phyloP scores from a whole-genome alignment of 2,888 invertebrate species.

The Zonitis immaculata region DNA sequence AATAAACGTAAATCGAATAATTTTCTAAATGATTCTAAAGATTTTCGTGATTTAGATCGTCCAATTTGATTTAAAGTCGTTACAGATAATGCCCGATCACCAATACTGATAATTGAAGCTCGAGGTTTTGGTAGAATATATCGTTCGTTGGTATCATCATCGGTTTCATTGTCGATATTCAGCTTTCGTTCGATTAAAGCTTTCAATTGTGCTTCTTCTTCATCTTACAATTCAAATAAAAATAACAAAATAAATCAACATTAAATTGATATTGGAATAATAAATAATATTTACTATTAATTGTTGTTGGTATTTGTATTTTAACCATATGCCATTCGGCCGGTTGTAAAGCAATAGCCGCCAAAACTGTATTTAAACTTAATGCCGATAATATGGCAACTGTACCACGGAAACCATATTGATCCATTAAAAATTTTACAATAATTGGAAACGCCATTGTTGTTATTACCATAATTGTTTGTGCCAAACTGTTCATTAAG shows the following conservation, averaged over 20 bases:
- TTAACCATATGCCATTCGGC: conserved; percentile 30
- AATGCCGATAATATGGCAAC: conserved; percentile 62
- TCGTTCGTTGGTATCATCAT: conserved; percentile 8
- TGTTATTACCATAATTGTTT: conserved; percentile 63
- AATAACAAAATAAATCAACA: no score
- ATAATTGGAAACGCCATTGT: conserved; percentile 65
- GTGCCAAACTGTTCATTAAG: conserved; percentile 71
- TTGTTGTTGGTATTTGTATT: not conserved
- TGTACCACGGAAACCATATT: conserved; percentile 68
- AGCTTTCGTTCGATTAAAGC: conserved; percentile 1
- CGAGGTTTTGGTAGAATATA: conserved; percentile 21
- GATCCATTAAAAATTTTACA: conserved; percentile 56
- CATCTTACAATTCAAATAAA: no score
- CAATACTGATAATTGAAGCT: conserved; percentile 35
- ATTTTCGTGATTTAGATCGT: conserved; percentile 24
- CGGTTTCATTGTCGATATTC: conserved; percentile 10
- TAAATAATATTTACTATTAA: not conserved
- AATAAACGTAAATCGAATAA: conserved; percentile 60
- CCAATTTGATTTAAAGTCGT: conserved; percentile 17
- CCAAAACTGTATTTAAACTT: conserved; percentile 62
- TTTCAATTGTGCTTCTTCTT: conserved; percentile 10
- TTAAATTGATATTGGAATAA: no score
- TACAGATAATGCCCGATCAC: conserved; percentile 34
- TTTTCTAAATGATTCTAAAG: conserved; percentile 53
- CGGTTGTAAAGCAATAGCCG: conserved; percentile 69